Base-by-base conservation (phyloP, 2,113 vertebrate genomes). In the Progne subis region DNA sequence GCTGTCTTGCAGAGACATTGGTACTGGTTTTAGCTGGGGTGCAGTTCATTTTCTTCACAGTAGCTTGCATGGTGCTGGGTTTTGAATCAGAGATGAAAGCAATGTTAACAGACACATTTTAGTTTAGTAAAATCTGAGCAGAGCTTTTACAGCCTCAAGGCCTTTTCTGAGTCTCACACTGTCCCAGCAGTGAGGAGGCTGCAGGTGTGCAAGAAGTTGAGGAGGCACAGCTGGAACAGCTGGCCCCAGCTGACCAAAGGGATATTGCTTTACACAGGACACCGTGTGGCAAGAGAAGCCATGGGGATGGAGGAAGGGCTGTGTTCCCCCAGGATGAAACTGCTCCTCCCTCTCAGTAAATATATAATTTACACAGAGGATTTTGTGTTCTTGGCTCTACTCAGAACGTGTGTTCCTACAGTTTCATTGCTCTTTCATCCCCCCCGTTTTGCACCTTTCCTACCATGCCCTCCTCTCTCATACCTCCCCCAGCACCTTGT, bases 281-380 rank as follows among this genome's bases (percentile, higher is more conserved):
- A 19, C 13, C 0, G 0, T 31, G 31, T 1, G 3, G 11, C 32
- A 59, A 12, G 24, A 31, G 34, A 70, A 79, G 11, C 39, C 3
- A 0, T 2, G 21, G 52, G 37, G 50, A 47, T 44, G 43, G 3
- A 72, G 29, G 17, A 77, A n/a, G 4, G 18, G 11, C 0, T 23
- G 1, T 8, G 0, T 53, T 61, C 10, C 16, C 18, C 17, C 13
- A 39, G 1, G 14, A n/a, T 25, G 7, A 60, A 89, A 55, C 19
- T 76, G 19, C 11, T 67, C 9, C 8, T 68, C 25, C 2, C 0
- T 32, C 7, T 75, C 15, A 14, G 29, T 21, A 59, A 80, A 81
- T 34, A 13, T 2, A 5, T 39, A 19, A 14, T 46, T 77, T 39
- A 7, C 14, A 20, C 5, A 0, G 4, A n/a, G 31, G 28, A 7